phyloP scores from a whole-genome alignment of 2,113 vertebrate species.

The Stictonetta naevosa region DNA sequence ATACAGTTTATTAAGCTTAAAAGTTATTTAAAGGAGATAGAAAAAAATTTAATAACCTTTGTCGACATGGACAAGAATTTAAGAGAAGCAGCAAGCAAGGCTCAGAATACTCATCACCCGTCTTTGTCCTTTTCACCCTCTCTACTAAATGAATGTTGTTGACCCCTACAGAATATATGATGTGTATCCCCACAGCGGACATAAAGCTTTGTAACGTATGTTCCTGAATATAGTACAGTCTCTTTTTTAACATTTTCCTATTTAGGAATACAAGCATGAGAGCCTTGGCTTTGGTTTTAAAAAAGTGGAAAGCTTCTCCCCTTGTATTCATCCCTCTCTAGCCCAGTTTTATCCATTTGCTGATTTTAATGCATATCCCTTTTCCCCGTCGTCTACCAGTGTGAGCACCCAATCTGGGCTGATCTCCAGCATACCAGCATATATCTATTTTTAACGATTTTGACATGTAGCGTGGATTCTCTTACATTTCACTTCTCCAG shows the following conservation, averaged over 20 bases:
- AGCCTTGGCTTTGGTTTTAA: neutral
- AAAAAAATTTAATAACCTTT: neutral
- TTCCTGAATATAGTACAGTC: neutral
- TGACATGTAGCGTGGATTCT: neutral
- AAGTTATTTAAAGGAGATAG: neutral
- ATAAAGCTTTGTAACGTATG: neutral
- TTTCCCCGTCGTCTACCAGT: neutral
- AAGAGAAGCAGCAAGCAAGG: neutral
- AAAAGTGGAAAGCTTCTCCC: neutral
- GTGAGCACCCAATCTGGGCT: neutral
- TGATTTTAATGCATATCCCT: neutral
- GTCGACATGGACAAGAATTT: neutral
- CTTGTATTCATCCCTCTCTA: neutral
- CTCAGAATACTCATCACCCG: neutral
- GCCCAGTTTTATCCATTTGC: neutral
- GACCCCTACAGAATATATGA: neutral
- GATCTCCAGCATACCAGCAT: neutral
- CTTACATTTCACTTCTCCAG: neutral
- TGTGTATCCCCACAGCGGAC: neutral
- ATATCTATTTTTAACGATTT: neutral
- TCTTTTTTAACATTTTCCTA: neutral
- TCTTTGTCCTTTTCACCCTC: neutral
- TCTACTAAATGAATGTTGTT: neutral
- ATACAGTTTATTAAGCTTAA: neutral
- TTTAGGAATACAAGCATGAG: neutral